These are phyloP conservation scores for Paramormyrops kingsleyae DNA, from an alignment of 2,113 vertebrate species.

Conservation along the genomic window DNA sequence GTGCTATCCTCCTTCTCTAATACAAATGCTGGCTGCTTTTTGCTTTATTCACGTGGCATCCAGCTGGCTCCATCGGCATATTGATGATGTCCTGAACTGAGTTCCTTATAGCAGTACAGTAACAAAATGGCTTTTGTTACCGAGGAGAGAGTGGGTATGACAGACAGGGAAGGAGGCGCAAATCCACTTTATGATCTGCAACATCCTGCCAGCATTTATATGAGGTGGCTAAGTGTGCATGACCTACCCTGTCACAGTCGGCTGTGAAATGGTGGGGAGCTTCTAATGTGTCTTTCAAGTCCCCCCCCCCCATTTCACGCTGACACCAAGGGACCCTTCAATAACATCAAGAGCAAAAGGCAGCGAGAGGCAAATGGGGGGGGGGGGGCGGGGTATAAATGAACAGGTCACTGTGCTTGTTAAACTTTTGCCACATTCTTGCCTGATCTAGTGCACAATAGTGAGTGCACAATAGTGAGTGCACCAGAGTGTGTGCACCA, in stretches of 20 bases:
- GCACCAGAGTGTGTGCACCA: too few species aligned
- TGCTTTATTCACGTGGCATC: not conserved
- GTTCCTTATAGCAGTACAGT: not conserved
- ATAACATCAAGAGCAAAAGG: not conserved
- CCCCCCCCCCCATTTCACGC: not conserved
- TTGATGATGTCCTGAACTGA: not conserved
- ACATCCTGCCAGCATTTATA: constrained; percentile 59
- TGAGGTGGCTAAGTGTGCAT: constrained; percentile 46
- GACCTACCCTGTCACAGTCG: constrained; percentile 43
- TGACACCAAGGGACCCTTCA: not conserved
- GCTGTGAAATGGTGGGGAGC: constrained; percentile 49
- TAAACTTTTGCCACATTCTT: constrained; percentile 21
- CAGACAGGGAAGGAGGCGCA: constrained; percentile 9
- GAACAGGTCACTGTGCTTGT: constrained; percentile 32
- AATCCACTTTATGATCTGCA: constrained; percentile 56
- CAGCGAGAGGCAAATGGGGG: constrained; percentile 13
- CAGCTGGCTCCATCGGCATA: not conserved
- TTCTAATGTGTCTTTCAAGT: constrained; percentile 24
- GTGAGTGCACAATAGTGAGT: too few species aligned
- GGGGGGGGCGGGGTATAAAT: constrained; percentile 20
- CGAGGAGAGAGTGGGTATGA: constrained; percentile 7
- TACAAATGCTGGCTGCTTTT: not conserved
- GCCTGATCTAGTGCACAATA: not conserved
- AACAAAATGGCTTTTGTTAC: constrained; percentile 13
- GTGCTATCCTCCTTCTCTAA: not conserved